Evolutionary conservation across 2,888 invertebrate genomes (phyloP).

Genomic region (Eustalomyia histrio): DNA sequence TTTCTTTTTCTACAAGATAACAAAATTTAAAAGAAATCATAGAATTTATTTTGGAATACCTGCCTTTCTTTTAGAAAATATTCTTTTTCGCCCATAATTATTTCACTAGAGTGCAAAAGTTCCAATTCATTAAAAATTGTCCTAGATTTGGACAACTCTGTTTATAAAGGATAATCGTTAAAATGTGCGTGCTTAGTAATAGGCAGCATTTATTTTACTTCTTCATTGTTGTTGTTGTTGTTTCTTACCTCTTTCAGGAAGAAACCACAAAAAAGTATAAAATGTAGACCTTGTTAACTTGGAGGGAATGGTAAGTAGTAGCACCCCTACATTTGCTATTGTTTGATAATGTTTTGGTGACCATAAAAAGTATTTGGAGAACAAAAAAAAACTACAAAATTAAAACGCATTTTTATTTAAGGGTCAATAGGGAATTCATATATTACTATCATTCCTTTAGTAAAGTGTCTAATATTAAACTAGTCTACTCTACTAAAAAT

Average conservation of each 20-base stretch:
- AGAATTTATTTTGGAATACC: no score
- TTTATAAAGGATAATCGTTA: neutral
- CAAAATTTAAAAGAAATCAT: no score
- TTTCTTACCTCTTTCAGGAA: constrained; percentile 59
- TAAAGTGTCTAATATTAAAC: no score
- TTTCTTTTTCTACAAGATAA: no score
- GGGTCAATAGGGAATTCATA: constrained; percentile 63
- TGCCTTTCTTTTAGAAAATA: no score
- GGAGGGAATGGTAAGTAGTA: neutral
- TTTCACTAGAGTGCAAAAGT: no score
- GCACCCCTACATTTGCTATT: no score
- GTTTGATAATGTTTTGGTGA: constrained; percentile 37
- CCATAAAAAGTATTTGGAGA: constrained; percentile 52
- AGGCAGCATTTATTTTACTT: constrained; percentile 6
- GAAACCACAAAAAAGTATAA: constrained; percentile 23
- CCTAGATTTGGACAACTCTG: neutral
- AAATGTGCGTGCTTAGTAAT: constrained; percentile 36
- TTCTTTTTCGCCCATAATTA: no score
- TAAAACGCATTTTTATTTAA: constrained; percentile 62
- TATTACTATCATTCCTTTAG: constrained; percentile 16
- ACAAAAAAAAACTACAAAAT: neutral
- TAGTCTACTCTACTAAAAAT: constrained; percentile 18
- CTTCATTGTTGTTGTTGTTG: constrained; percentile 1
- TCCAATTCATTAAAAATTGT: no score
- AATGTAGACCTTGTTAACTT: constrained; percentile 34